Conservation (phyloP, 64 coral and sea anemone genomes). For the Dendronephthya gigantea region DNA sequence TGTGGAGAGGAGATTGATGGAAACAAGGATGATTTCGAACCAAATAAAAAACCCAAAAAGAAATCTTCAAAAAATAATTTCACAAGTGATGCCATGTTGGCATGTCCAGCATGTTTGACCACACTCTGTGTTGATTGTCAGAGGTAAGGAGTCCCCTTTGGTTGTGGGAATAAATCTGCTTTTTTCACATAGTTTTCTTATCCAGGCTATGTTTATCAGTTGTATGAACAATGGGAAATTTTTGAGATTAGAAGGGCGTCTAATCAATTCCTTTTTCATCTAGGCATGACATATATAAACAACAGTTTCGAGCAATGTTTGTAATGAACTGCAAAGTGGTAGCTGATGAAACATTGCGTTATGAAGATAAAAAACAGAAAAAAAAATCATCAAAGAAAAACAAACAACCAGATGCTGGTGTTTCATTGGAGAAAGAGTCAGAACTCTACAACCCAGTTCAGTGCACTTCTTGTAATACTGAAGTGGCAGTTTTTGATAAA, state of each 20-base stretch:
- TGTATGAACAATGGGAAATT: too few species aligned
- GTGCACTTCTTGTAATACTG: slow-evolving; percentile 70
- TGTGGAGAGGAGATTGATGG: neutral
- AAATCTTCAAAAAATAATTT: slow-evolving; percentile 49
- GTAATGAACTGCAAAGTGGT: slow-evolving; percentile 82
- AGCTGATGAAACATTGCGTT: slow-evolving; percentile 74
- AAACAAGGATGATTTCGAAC: neutral
- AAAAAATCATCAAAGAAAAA: slow-evolving; percentile 52
- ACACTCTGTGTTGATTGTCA: slow-evolving; percentile 88
- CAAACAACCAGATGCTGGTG: slow-evolving; percentile 26
- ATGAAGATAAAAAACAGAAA: slow-evolving; percentile 47
- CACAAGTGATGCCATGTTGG: slow-evolving; percentile 82
- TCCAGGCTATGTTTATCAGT: too few species aligned
- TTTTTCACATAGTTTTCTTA: too few species aligned
- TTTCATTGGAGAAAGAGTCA: neutral
- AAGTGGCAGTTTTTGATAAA: slow-evolving; percentile 84
- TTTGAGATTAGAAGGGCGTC: too few species aligned
- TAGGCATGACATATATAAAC: slow-evolving; percentile 88
- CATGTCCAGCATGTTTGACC: slow-evolving; percentile 83
- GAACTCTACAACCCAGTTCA: slow-evolving; percentile 79
- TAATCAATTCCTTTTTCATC: neutral
- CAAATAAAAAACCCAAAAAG: slow-evolving; percentile 23
- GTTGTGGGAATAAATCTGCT: neutral
- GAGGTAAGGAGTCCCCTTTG: slow-evolving; percentile 34
- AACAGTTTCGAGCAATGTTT: slow-evolving; percentile 99